These are phyloP conservation scores for Ondatra zibethicus DNA, from an alignment of 2,113 vertebrate species.

Conservation along the genomic window DNA sequence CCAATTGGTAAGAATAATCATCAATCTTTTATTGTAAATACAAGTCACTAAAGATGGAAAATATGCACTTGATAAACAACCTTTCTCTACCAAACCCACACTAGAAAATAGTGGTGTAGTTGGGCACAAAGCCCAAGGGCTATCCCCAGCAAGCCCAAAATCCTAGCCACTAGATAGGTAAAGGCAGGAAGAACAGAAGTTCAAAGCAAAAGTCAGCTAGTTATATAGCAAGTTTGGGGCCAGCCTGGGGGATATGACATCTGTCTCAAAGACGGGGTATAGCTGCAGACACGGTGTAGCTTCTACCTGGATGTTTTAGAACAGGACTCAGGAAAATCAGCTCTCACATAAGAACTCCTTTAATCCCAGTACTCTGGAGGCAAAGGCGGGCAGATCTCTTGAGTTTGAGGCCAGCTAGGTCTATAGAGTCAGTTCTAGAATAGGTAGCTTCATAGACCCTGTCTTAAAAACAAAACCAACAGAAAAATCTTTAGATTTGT, in stretches of 20 bases:
- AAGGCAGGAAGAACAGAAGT: background rate
- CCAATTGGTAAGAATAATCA: background rate
- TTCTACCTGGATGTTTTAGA: background rate
- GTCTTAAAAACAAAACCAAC: background rate
- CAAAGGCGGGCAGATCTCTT: background rate
- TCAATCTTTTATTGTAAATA: slow-evolving; percentile 31
- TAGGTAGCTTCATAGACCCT: background rate
- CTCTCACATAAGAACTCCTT: background rate
- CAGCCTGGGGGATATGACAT: background rate
- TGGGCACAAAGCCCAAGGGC: background rate
- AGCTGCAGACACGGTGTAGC: background rate
- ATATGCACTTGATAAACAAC: slow-evolving; percentile 33
- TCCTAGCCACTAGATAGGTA: background rate
- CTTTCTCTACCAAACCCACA: background rate
- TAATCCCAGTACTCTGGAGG: background rate
- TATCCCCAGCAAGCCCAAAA: background rate
- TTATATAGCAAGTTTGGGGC: background rate
- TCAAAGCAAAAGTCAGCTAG: background rate
- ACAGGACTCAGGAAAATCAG: background rate
- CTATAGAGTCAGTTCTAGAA: background rate
- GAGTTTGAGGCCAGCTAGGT: background rate
- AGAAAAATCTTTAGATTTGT: slow-evolving; percentile 42
- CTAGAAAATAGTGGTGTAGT: background rate
- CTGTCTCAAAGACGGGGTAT: background rate
- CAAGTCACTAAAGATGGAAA: slow-evolving; percentile 21